Conservation (phyloP, 2,888 invertebrate species). For the Rhagonycha fulva region DNA sequence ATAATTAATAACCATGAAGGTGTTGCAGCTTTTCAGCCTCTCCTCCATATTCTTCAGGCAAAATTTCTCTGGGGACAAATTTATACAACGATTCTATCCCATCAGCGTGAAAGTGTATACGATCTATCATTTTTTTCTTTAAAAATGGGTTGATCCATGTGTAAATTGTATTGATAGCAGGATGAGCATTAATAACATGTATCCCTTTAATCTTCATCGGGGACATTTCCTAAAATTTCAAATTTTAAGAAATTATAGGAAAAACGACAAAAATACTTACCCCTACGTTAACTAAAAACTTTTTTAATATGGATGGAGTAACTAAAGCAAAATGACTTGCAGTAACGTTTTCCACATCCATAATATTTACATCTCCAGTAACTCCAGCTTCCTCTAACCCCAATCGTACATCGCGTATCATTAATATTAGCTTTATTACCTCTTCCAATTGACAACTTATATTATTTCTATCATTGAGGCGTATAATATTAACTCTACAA, state of each 20-base stretch:
- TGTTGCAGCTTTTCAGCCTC: constrained; percentile 72
- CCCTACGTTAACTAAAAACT: no score
- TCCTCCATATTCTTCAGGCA: constrained; percentile 73
- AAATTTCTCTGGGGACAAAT: constrained; percentile 65
- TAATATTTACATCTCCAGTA: no score
- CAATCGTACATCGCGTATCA: no score
- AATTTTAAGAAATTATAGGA: no score
- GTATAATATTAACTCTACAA: no score
- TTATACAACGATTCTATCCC: constrained; percentile 74
- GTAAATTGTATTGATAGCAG: constrained; percentile 81
- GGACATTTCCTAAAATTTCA: constrained; percentile 61
- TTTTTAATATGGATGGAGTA: no score
- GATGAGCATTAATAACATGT: constrained; percentile 83
- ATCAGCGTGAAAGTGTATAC: constrained; percentile 79
- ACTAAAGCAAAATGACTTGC: constrained; percentile 46
- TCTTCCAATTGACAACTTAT: no score
- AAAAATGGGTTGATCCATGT: constrained; percentile 85
- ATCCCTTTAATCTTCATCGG: constrained; percentile 87
- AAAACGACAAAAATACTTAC: no score
- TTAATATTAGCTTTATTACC: no score
- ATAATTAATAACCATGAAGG: constrained; percentile 63
- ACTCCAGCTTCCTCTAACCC: no score
- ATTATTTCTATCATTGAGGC: no score
- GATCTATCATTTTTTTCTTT: constrained; percentile 83
- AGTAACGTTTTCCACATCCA: no score